Evolutionary conservation across 2,113 vertebrate genomes (phyloP).

Genomic region (Burhinus bistriatus): DNA sequence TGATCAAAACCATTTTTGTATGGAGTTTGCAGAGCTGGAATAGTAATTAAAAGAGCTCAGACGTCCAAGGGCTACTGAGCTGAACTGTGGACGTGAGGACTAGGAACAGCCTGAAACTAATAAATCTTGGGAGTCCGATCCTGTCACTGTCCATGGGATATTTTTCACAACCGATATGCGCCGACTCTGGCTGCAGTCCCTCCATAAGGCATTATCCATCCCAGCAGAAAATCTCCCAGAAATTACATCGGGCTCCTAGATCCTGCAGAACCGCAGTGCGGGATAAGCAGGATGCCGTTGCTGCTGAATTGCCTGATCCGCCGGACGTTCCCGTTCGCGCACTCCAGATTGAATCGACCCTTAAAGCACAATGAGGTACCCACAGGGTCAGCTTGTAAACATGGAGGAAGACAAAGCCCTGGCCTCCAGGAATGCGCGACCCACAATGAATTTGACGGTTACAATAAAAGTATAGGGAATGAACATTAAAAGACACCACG

Average conservation of each 20-base stretch:
- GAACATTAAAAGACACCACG: background rate
- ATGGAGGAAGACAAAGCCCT: background rate
- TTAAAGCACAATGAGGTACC: background rate
- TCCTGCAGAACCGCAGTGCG: rapidly evolving
- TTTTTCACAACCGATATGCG: background rate
- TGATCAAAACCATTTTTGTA: background rate
- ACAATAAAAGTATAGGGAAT: background rate
- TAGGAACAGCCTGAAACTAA: background rate
- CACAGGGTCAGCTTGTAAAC: constrained; percentile 5
- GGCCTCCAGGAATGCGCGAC: background rate
- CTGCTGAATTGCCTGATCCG: background rate
- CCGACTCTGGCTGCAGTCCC: background rate
- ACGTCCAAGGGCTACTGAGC: background rate
- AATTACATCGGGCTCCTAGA: background rate
- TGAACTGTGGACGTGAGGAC: background rate
- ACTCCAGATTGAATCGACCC: background rate
- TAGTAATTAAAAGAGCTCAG: background rate
- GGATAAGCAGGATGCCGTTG: background rate
- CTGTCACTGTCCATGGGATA: background rate
- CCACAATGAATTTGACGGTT: background rate
- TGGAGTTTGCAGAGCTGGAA: background rate
- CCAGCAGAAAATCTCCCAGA: background rate
- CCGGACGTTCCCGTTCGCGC: rapidly evolving
- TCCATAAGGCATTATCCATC: background rate
- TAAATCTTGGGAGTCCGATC: background rate